Base-by-base conservation (phyloP, 2,888 invertebrate genomes). In the Papilio protenor region DNA sequence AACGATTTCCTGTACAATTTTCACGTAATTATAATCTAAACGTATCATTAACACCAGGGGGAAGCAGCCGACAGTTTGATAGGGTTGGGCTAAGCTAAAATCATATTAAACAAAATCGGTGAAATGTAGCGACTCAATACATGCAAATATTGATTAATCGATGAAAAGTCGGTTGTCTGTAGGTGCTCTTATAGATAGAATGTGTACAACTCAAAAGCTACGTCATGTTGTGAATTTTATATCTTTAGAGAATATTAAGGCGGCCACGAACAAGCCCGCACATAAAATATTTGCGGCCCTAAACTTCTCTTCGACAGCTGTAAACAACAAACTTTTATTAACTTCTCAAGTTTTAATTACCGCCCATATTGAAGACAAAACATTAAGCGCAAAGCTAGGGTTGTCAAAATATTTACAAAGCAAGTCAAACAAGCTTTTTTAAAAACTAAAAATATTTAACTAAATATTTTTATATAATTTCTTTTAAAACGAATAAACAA, bases 321-420 rank as follows among this genome's bases (percentile, higher is more conserved):
- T 75, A 75, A 77, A 77, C 75, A 75, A 71, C 77, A 75, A 77
- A 69, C 59, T 77, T 77, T 77, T 77, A 77, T 77, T 75, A 77
- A 77, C 61, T 61, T 75, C 77, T 75, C 71, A 77, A 77, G 71
- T 77, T 77, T 77, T 77, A 77, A 77, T 77, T 77, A 77, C 64
- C 52, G 55, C 61, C 77, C 61, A 71, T 77, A 64, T 71, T 71
- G n/a, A 71, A 77, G 71, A 77, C 75, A 77, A 77, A 77, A 77
- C 66, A 69, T 73, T 47, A 61, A n/a, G 55, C 33, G 45, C 55
- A 69, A 69, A 69, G n/a, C n/a, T 69, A 69, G 40, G 66, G 66
- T 69, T 69, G 66, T 12, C 66, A 45, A 69, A n/a, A 21, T 12
- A 40, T 2, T 61, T 12, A 61, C 3, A 6, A 61, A 18, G 16